Evolutionary conservation across 2,113 vertebrate genomes (phyloP).

Genomic region (Athene noctua): DNA sequence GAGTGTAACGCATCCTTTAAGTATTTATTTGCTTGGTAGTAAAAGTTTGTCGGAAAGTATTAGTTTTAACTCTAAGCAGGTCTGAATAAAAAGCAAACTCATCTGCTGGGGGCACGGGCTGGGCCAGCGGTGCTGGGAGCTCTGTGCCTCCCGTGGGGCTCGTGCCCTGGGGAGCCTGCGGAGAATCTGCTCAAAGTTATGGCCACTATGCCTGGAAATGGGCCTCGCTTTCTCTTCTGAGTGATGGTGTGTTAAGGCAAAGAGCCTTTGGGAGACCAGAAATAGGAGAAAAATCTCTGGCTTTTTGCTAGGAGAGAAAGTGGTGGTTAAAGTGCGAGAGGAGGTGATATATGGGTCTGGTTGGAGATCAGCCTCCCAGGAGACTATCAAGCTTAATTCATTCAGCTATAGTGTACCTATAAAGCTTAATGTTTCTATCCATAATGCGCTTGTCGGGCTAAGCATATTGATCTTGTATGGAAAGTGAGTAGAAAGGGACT

Average conservation of each 20-base stretch:
- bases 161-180: rapidly evolving
- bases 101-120: background rate
- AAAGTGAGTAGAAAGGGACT: background rate
- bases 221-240: background rate
- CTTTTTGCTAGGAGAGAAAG: background rate
- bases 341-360: background rate
- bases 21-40: background rate
- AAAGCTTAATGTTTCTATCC: background rate
- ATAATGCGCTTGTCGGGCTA: background rate
- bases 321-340: background rate
- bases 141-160: rapidly evolving
- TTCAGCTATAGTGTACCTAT: background rate
- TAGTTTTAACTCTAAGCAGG: background rate
- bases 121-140: background rate
- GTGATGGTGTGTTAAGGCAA: rapidly evolving
- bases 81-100: background rate
- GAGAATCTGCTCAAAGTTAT: background rate
- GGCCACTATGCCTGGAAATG: background rate
- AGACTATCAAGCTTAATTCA: background rate
- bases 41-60: background rate
- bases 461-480: background rate
- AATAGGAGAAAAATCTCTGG: background rate
- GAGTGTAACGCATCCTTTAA: rapidly evolving
- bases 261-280: background rate
- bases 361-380: background rate